Percentiles rank a stretch among this genome's conserved stretches.
phyloP scores from a whole-genome alignment of 2,888 invertebrate genomes.

The Camptogramma bilineatum region DNA sequence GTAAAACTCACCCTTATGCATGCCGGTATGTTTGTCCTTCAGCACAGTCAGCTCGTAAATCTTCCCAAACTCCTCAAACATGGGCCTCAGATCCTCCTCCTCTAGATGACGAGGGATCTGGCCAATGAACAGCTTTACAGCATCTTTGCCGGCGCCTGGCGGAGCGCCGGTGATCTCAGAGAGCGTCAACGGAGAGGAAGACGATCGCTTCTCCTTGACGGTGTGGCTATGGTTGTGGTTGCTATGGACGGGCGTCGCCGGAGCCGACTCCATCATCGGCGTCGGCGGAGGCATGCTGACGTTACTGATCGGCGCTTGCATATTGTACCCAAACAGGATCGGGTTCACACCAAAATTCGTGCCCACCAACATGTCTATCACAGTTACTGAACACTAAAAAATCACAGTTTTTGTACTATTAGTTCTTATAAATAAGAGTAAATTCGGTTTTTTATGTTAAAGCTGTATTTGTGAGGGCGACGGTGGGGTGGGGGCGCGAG shows the following conservation, averaged over 20 bases:
- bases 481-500: slow-evolving; percentile 63
- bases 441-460: slow-evolving; percentile 82
- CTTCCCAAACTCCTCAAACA: slow-evolving; percentile 97
- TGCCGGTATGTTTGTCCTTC: slow-evolving; percentile 97
- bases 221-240: slow-evolving; percentile 35
- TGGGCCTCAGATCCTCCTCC: slow-evolving; percentile 94
- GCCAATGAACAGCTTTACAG: slow-evolving; percentile 95
- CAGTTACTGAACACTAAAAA: slow-evolving; percentile 72
- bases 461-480: slow-evolving; percentile 69
- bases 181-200: slow-evolving; percentile 69
- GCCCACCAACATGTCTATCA: slow-evolving; percentile 78
- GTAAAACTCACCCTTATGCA: slow-evolving; percentile 93
- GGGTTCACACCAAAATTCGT: slow-evolving; percentile 72
- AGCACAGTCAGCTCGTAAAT: slow-evolving; percentile 97
- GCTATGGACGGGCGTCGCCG: slow-evolving; percentile 75
- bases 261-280: slow-evolving; percentile 66
- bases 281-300: slow-evolving; percentile 44
- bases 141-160: slow-evolving; percentile 81
- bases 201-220: slow-evolving; percentile 56
- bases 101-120: slow-evolving; percentile 96
- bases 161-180: slow-evolving; percentile 79
- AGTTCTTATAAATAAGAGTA: slow-evolving; percentile 67
- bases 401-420: slow-evolving; percentile 80
- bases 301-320: slow-evolving; percentile 53
- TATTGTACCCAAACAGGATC: slow-evolving; percentile 71